Evolutionary conservation across 2,113 vertebrate genomes (phyloP).

Genomic region (Urocolius indicus): DNA sequence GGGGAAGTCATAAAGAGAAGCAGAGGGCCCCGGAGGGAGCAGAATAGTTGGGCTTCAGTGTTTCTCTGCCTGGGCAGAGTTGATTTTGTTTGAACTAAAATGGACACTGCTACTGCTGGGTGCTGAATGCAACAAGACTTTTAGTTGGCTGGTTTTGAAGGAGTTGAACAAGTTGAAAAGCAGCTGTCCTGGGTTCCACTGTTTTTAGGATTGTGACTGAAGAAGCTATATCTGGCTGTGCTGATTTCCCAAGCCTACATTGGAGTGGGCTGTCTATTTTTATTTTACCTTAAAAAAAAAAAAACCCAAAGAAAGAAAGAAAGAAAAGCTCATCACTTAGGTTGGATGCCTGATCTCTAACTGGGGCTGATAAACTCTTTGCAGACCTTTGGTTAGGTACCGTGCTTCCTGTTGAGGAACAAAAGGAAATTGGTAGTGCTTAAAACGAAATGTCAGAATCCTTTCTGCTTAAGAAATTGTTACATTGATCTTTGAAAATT

Average conservation of each 20-base stretch:
- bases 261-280: neutral
- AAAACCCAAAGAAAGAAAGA: neutral
- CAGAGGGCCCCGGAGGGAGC: conserved; percentile 19
- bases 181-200: neutral
- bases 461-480: neutral
- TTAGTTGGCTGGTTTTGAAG: neutral
- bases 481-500: neutral
- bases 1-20: conserved; percentile 63
- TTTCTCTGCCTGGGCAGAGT: neutral
- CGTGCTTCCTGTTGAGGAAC: neutral
- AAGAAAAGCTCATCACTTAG: neutral
- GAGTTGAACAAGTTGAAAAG: neutral
- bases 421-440: neutral
- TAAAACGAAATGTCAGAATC: conserved; percentile 2
- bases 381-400: neutral
- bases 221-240: neutral
- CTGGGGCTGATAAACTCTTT: neutral
- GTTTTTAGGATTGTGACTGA: neutral
- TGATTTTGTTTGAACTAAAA: neutral
- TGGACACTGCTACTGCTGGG: neutral
- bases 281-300: neutral
- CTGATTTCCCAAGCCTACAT: neutral
- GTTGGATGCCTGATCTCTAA: neutral
- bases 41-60: neutral
- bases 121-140: neutral